Conservation (phyloP, 2,888 invertebrate species). For the Cheilosia scutellata region DNA sequence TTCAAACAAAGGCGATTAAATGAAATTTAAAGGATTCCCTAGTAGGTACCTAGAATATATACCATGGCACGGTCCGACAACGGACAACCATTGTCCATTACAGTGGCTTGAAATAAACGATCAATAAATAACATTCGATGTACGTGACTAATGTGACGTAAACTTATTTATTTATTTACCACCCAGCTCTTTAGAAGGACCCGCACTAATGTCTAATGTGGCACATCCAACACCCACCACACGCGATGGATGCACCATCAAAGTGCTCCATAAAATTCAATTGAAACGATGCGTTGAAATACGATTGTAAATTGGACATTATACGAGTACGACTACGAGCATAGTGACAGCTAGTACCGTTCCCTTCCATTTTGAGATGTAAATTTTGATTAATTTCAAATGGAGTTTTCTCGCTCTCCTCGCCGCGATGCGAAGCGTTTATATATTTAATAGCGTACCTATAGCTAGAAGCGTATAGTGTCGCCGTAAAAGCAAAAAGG, state of each 20-base stretch:
- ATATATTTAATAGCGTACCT: constrained; percentile 34
- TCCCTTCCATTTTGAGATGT: constrained; percentile 65
- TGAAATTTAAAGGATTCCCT: neutral
- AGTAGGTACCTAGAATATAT: neutral
- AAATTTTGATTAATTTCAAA: constrained; percentile 75
- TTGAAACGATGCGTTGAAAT: constrained; percentile 67
- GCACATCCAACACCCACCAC: neutral
- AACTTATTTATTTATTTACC: constrained; percentile 66
- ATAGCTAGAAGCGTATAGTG: too few relatives aligned
- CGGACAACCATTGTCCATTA: constrained; percentile 41
- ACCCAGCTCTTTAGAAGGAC: neutral
- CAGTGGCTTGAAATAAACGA: constrained; percentile 32
- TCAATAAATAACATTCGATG: constrained; percentile 59
- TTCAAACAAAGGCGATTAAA: neutral
- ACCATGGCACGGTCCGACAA: neutral
- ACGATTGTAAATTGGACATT: constrained; percentile 72
- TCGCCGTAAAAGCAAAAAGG: constrained; percentile 6
- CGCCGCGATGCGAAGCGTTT: constrained; percentile 21
- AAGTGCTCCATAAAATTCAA: constrained; percentile 70
- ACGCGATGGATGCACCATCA: neutral
- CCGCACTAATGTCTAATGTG: neutral
- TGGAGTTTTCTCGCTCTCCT: constrained; percentile 48
- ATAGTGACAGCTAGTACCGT: neutral
- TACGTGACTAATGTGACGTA: constrained; percentile 67
- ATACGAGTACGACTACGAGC: neutral